phyloP scores from a whole-genome alignment of 2,888 invertebrate genomes.

The Agriopis marginaria region DNA sequence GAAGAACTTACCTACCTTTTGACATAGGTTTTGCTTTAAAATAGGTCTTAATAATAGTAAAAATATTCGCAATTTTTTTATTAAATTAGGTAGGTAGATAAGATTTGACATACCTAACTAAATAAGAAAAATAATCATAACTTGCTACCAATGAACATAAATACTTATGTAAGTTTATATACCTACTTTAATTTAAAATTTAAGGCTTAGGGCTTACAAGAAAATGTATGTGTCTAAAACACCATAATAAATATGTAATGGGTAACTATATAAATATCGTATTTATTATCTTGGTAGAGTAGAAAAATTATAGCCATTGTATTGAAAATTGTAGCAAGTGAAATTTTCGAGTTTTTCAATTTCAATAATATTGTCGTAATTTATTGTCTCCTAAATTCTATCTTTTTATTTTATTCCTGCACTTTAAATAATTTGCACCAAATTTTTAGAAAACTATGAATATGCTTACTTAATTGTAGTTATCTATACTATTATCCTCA shows the following conservation, averaged over 20 bases:
- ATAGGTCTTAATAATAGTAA: constrained; percentile 1
- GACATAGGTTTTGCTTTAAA: constrained; percentile 40
- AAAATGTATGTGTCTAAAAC: neutral
- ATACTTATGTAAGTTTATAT: neutral
- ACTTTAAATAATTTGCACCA: constrained; percentile 34
- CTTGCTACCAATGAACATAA: constrained; percentile 35
- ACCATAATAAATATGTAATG: neutral
- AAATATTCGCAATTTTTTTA: constrained; percentile 2
- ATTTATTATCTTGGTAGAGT: neutral
- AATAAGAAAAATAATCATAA: constrained; percentile 9
- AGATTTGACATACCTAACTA: neutral
- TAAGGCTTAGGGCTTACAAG: neutral
- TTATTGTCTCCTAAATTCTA: constrained; percentile 20
- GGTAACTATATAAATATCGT: neutral
- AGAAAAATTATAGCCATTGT: neutral
- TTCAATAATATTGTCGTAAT: neutral
- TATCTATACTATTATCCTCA: neutral
- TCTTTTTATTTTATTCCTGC: constrained; percentile 22
- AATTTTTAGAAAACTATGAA: neutral
- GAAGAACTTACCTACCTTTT: constrained; percentile 46
- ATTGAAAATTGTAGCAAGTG: constrained; percentile 6
- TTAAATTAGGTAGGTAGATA: constrained; percentile 12
- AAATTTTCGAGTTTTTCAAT: constrained; percentile 4
- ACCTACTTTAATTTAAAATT: neutral
- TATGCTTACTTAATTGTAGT: neutral